These are phyloP conservation scores for Drosophila chauvacae DNA, from an alignment of 1,140 invertebrate genomes.

Conservation along the genomic window DNA sequence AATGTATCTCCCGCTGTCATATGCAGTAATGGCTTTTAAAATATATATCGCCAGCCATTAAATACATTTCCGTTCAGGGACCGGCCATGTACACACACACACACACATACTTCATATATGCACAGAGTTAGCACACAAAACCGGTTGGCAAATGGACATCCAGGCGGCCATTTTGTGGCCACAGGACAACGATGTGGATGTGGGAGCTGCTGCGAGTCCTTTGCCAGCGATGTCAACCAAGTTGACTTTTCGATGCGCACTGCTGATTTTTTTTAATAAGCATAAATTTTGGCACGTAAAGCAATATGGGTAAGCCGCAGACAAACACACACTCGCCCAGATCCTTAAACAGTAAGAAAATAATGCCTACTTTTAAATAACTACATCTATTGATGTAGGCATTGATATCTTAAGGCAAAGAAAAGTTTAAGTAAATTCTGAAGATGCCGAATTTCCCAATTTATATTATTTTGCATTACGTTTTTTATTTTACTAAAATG, in stretches of 20 bases:
- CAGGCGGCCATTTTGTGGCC: constrained; percentile 62
- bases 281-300: constrained; percentile 71
- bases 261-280: constrained; percentile 77
- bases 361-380: background rate
- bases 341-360: constrained; percentile 5
- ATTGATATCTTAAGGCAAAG: background rate
- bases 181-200: constrained; percentile 58
- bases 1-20: constrained; percentile 60
- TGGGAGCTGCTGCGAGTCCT: constrained; percentile 35
- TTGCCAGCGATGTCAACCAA: constrained; percentile 53
- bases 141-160: constrained; percentile 60
- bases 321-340: constrained; percentile 34
- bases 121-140: constrained; percentile 56
- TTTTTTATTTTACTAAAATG: background rate
- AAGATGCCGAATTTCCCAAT: background rate
- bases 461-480: too few relatives aligned
- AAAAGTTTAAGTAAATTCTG: background rate
- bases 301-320: constrained; percentile 58
- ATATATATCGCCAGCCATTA: constrained; percentile 61
- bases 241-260: constrained; percentile 70
- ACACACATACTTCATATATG: background rate
- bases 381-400: too few relatives aligned
- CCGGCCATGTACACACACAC: constrained; percentile 7
- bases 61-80: constrained; percentile 52
- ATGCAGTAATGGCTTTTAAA: constrained; percentile 64